Percentiles rank a stretch among this genome's conserved stretches.
Conservation (phyloP, 1,140 invertebrate species). For the Acyrthosiphon pisum region DNA sequence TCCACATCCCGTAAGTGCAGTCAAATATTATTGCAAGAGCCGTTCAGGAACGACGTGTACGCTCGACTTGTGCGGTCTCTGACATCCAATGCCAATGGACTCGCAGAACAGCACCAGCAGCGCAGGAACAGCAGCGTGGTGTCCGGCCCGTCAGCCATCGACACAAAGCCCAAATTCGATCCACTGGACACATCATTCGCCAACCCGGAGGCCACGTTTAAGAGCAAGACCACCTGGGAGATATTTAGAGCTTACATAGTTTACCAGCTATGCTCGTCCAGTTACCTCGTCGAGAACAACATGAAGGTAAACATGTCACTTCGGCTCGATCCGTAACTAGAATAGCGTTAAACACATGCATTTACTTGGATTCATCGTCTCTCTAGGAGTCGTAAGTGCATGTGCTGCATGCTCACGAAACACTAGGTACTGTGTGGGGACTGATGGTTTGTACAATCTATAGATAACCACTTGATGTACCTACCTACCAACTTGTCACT, state of each 20-base stretch:
- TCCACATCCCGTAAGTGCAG: conserved; percentile 50
- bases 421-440: neutral
- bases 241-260: conserved; percentile 91
- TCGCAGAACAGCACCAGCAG: conserved; percentile 5
- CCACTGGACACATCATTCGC: conserved; percentile 87
- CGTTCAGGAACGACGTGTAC: conserved; percentile 45
- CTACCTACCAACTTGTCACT: neutral
- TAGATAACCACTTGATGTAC: too few species aligned
- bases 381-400: neutral
- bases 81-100: neutral
- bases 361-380: neutral
- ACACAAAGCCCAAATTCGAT: conserved; percentile 65
- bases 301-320: conserved; percentile 78
- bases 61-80: conserved; percentile 4
- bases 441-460: neutral
- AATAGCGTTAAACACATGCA: neutral
- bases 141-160: neutral
- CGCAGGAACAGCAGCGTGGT: conserved; percentile 40
- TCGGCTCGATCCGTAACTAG: neutral
- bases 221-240: conserved; percentile 95
- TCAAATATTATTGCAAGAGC: conserved; percentile 49
- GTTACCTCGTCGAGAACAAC: conserved; percentile 92
- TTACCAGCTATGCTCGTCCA: conserved; percentile 89
- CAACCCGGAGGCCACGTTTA: conserved; percentile 81
- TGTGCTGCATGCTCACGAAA: neutral